Conservation (phyloP, 1,140 invertebrate genomes). For the Nasonia vitripennis region DNA sequence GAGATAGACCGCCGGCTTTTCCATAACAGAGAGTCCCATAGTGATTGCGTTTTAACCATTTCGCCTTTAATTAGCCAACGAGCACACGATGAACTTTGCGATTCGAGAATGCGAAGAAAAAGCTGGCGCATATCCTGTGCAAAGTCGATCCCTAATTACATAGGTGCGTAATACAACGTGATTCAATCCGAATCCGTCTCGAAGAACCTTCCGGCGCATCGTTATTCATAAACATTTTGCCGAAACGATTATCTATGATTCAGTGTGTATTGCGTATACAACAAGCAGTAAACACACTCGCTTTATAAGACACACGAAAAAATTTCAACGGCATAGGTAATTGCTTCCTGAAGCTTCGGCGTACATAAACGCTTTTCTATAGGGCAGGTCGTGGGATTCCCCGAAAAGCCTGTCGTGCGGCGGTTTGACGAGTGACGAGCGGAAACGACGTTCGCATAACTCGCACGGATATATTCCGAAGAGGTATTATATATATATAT, state of each 20-base stretch:
- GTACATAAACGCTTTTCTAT: not conserved
- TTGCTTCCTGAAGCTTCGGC: conserved; percentile 3
- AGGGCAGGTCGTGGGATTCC: not conserved
- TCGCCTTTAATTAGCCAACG: not conserved
- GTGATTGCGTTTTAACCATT: not conserved
- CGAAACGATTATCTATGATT: conserved; percentile 25
- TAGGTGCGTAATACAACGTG: not conserved
- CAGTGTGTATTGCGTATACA: not conserved
- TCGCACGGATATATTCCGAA: not conserved
- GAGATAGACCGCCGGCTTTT: too few relatives aligned
- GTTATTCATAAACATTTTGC: not conserved
- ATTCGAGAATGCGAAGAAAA: not conserved
- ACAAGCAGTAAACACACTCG: not conserved
- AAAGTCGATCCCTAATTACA: too few relatives aligned
- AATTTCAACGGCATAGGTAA: not conserved
- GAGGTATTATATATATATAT: too few relatives aligned
- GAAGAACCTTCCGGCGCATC: not conserved
- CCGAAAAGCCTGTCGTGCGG: not conserved
- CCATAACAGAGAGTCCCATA: not conserved
- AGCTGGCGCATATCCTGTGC: too few relatives aligned
- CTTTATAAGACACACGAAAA: not conserved
- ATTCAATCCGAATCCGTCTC: not conserved
- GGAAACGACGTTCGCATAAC: conserved; percentile 7
- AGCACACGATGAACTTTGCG: not conserved
- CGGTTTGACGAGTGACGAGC: not conserved